These are phyloP conservation scores for Rana temporaria DNA, from an alignment of 2,113 vertebrate species.

Conservation along the genomic window DNA sequence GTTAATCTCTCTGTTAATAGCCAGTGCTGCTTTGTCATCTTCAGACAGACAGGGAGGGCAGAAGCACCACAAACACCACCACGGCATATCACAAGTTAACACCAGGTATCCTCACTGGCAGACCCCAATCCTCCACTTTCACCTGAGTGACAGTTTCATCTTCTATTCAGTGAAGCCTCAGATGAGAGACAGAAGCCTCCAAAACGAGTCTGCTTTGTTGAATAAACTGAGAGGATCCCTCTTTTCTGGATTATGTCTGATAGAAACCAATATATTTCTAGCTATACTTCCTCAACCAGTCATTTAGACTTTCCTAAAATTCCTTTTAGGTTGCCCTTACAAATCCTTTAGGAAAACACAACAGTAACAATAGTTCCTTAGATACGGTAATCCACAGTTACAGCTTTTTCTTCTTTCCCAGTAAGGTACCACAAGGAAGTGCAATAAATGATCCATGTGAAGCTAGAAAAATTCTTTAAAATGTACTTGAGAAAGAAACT, in stretches of 20 bases:
- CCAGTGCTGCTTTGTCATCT: slow-evolving; percentile 74
- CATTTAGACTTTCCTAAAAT: not conserved
- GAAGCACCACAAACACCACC: slow-evolving; percentile 64
- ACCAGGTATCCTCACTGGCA: not conserved
- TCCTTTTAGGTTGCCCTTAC: not conserved
- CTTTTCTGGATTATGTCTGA: not conserved
- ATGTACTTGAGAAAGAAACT: too few relatives aligned
- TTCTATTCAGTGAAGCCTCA: not conserved
- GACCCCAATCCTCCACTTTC: not conserved
- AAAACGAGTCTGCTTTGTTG: too few relatives aligned
- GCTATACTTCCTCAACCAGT: not conserved
- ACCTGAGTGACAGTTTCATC: not conserved
- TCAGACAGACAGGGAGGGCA: slow-evolving; percentile 81
- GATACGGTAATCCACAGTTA: not conserved
- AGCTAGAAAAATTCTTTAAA: too few relatives aligned
- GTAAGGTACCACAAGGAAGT: not conserved
- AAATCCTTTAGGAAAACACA: not conserved
- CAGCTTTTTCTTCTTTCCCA: not conserved
- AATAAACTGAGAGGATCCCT: too few relatives aligned
- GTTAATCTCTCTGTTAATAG: slow-evolving; percentile 81
- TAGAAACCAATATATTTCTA: not conserved
- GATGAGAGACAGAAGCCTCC: too few relatives aligned
- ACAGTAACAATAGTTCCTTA: not conserved
- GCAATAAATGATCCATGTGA: not conserved
- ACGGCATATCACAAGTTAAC: slow-evolving; percentile 57